Percentiles rank a stretch among this genome's conserved stretches.
phyloP scores from a whole-genome alignment of 2,113 vertebrate species.

The Myrmecobius fasciatus region DNA sequence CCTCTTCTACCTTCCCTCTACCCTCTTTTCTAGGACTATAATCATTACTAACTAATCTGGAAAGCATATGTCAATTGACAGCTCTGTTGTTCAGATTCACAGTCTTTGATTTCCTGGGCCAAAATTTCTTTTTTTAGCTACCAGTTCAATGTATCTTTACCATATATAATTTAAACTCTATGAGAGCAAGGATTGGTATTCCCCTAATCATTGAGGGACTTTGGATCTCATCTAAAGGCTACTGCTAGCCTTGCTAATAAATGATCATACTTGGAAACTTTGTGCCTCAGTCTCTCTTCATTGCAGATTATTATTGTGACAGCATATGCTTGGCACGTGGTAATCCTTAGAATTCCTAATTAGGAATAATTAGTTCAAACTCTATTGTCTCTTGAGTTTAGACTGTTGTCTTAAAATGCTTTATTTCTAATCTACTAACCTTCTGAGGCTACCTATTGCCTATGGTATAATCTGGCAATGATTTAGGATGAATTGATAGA shows the following conservation, averaged over 20 bases:
- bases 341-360: background rate
- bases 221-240: background rate
- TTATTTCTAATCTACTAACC: background rate
- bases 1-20: background rate
- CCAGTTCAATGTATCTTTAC: background rate
- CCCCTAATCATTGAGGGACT: background rate
- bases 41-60: background rate
- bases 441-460: background rate
- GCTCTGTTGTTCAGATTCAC: background rate
- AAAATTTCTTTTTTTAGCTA: background rate
- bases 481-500: background rate
- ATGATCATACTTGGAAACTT: background rate
- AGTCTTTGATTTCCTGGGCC: background rate
- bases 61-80: background rate
- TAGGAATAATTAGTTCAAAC: background rate
- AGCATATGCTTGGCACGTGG: background rate
- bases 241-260: background rate
- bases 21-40: background rate
- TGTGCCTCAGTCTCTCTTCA: no score
- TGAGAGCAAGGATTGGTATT: background rate
- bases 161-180: background rate
- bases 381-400: background rate
- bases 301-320: no score
- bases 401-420: background rate
- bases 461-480: background rate